phyloP scores from a whole-genome alignment of 2,113 vertebrate species.

The Rattus norvegicus region GRCr8 NC_086033.1:28686501-28687000 shows the following conservation, averaged over 20 bases:
- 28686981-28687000: too few species aligned
- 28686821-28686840: too few species aligned
- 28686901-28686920: too few species aligned
- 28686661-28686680: not conserved
- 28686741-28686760: not conserved
- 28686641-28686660: not conserved
- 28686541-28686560: not conserved
- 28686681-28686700: not conserved
- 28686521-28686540: not conserved
- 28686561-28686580: not conserved
- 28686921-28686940: too few species aligned
- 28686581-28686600: not conserved
- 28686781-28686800: not conserved
- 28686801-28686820: too few species aligned
- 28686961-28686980: too few species aligned
- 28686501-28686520: not conserved
- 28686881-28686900: too few species aligned
- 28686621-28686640: not conserved
- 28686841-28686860: too few species aligned
- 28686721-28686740: not conserved
- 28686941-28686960: too few species aligned
- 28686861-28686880: too few species aligned
- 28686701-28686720: not conserved
- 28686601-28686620: not conserved
- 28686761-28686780: not conserved